phyloP scores from a whole-genome alignment of 2,797 vertebrate species.

The Lagodon rhomboides region DNA sequence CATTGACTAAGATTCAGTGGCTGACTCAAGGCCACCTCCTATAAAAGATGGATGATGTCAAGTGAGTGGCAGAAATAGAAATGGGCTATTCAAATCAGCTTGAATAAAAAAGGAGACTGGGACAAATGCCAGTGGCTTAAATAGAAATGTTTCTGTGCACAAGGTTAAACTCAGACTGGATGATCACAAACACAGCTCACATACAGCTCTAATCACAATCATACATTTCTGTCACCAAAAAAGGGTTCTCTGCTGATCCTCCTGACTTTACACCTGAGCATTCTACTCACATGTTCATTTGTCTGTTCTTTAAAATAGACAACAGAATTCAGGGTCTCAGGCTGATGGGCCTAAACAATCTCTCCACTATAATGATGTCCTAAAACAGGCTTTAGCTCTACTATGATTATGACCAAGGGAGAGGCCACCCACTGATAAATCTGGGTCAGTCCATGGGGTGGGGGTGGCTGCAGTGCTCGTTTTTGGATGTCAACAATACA shows the following conservation, averaged over 20 bases:
- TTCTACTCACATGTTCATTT: slow-evolving; percentile 15
- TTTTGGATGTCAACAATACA: slow-evolving; percentile 54
- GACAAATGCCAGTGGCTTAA: slow-evolving; percentile 3
- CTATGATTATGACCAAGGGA: slow-evolving; percentile 55
- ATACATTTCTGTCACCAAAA: neutral
- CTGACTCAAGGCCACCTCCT: neutral
- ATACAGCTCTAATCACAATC: neutral
- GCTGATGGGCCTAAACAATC: slow-evolving; percentile 26
- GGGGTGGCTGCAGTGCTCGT: slow-evolving; percentile 30
- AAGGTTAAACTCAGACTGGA: slow-evolving; percentile 14
- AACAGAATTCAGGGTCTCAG: neutral
- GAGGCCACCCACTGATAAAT: slow-evolving; percentile 67
- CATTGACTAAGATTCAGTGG: neutral
- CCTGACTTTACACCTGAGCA: neutral
- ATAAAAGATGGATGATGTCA: neutral
- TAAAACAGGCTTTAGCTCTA: slow-evolving; percentile 45
- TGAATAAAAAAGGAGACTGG: slow-evolving; percentile 7
- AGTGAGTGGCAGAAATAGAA: slow-evolving; percentile 2
- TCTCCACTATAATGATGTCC: slow-evolving; percentile 24
- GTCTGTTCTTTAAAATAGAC: slow-evolving; percentile 8
- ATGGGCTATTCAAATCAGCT: slow-evolving; percentile 5
- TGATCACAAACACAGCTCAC: neutral
- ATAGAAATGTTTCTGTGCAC: slow-evolving; percentile 11
- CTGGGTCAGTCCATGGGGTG: slow-evolving; percentile 60
- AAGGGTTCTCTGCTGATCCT: neutral